These are phyloP conservation scores for Blastomussa wellsi DNA, from an alignment of 92 coral and sea anemone species.

Conservation along the genomic window DNA sequence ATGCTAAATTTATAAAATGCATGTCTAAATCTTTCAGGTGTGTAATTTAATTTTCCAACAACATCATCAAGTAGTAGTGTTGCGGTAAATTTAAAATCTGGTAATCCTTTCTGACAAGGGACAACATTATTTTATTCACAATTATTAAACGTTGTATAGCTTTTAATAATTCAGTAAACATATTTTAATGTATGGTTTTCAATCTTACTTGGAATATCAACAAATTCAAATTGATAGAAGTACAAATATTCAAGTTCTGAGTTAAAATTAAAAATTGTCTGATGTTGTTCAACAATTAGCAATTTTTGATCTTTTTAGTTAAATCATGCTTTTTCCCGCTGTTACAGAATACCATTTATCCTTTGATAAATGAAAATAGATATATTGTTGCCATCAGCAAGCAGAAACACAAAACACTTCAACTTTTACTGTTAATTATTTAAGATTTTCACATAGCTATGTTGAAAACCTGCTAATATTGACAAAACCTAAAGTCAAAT, in stretches of 20 bases:
- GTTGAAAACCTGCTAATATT: not conserved
- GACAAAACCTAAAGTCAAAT: not conserved
- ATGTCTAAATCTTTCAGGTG: not conserved
- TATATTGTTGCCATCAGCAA: not conserved
- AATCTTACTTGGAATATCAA: not conserved
- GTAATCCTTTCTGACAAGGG: not conserved
- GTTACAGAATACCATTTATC: not conserved
- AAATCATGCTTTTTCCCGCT: not conserved
- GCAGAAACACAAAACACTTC: not conserved
- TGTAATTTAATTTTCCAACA: not conserved
- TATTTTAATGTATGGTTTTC: not conserved
- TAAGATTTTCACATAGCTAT: not conserved
- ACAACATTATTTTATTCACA: not conserved
- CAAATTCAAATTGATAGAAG: too few relatives aligned
- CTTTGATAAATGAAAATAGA: not conserved
- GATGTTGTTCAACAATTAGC: not conserved
- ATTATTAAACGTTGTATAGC: not conserved
- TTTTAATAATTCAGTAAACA: slow-evolving; percentile 5
- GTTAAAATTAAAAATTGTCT: not conserved
- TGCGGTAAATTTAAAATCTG: not conserved
- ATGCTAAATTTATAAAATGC: not conserved
- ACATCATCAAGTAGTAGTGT: not conserved
- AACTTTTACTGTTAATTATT: not conserved
- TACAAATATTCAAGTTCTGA: not conserved
- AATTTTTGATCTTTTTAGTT: not conserved